Evolutionary conservation across 2,113 vertebrate species (phyloP), one percentile per base, ranked within the genome.

Genomic region (Asarcornis scutulata): DNA sequence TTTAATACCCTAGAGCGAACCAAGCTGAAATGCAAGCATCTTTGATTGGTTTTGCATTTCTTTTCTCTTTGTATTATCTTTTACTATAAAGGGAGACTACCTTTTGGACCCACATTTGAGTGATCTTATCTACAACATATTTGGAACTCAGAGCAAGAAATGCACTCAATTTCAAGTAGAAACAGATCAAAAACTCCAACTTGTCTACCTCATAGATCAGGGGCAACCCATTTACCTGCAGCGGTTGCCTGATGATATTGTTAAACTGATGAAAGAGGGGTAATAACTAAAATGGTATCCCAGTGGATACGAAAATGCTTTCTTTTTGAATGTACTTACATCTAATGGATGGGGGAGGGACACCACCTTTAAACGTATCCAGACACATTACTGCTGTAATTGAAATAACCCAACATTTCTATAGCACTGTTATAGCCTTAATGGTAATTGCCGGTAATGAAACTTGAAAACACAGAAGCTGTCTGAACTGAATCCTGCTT

Each of bases 371-470:
- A 82, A 93, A 91, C 26, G 53, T 32, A 93, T 17, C 64, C 85
- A 88, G 71, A 75, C 34, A 88, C 84, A 89, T 94, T 94, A 95
- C 82, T 91, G 59, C 72, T 83, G 67, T 80, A 95, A 96, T 89
- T 91, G 89, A 96, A 95, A 91, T 74, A 96, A 95, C 93, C 67
- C 85, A 94, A 42, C 72, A 96, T 89, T 94, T 88, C 86, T 88
- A 83, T 64, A 91, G 86, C 83, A 80, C 48, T 86, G 42, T 88
- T 90, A 94, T 21, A 94, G 53, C 69, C 66, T 83, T 93, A 96
- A 96, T 90, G 92, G 86, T 86, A 96, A 95, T 86, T 91, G 91
- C 73, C 91, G 83, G 87, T 86, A 87, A 91, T 90, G 88, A 83
- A 96, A 93, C 59, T 86, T 83, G 68, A 94, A 90, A 93, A 90